Percentiles rank a stretch among this genome's conserved stretches.
phyloP scores from a whole-genome alignment of 2,888 invertebrate genomes.

The Rhingia rostrata region DNA sequence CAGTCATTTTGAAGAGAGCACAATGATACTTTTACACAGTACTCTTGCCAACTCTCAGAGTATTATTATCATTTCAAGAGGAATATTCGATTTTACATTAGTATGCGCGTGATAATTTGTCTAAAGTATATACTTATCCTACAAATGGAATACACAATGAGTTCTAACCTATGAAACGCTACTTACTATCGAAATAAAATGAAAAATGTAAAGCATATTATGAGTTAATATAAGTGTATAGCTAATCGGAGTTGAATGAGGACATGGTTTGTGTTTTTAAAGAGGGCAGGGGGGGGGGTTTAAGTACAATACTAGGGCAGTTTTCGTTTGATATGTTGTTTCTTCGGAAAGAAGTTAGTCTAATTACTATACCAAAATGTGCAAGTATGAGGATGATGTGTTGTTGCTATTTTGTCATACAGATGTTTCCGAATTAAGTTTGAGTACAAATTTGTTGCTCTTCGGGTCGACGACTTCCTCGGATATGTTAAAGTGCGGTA shows the following conservation, averaged over 20 bases:
- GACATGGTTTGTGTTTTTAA: conserved; percentile 34
- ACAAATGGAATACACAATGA: conserved; percentile 63
- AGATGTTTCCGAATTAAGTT: conserved; percentile 97
- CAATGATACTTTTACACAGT: conserved; percentile 16
- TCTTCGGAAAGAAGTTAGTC: conserved; percentile 39
- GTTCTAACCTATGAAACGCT: conserved; percentile 60
- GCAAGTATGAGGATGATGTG: conserved; percentile 82
- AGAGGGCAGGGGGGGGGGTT: neutral
- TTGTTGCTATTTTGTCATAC: conserved; percentile 88
- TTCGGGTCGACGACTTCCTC: conserved; percentile 98
- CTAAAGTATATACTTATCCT: conserved; percentile 55
- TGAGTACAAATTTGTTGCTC: conserved; percentile 96
- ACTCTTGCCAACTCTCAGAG: conserved; percentile 21
- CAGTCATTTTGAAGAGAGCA: conserved; percentile 53
- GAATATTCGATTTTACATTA: conserved; percentile 69
- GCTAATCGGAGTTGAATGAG: conserved; percentile 42
- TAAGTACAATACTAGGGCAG: conserved; percentile 42
- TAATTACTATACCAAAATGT: conserved; percentile 79
- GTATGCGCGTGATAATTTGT: conserved; percentile 64
- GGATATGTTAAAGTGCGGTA: conserved; percentile 97
- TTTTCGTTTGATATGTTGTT: conserved; percentile 59
- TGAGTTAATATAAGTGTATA: conserved; percentile 44
- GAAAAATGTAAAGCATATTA: conserved; percentile 57
- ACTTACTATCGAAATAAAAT: conserved; percentile 5
- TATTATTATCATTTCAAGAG: conserved; percentile 71